Conservation (phyloP, 2,888 invertebrate genomes). For the Melinaea marsaeus region DNA sequence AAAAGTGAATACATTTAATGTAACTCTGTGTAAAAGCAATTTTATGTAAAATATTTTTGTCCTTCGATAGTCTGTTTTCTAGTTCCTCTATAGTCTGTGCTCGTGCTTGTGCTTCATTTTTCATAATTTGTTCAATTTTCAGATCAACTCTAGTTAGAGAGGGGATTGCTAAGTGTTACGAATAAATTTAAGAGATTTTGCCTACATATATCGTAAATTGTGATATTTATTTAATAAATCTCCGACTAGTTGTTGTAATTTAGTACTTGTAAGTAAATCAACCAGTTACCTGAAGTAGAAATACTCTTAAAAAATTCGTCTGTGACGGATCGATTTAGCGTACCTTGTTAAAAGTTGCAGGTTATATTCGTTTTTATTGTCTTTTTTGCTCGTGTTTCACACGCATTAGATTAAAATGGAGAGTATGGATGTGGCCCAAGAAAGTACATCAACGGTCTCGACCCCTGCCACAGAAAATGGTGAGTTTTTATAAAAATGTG, state of each 20-base stretch:
- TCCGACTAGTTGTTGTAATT: conserved; percentile 30
- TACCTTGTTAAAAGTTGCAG: conserved; percentile 52
- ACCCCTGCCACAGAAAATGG: conserved; percentile 71
- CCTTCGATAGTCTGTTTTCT: neutral
- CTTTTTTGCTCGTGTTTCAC: conserved; percentile 32
- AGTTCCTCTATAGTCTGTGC: conserved; percentile 1
- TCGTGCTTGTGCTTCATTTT: neutral
- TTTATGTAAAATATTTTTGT: too few species aligned
- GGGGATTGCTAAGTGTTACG: conserved; percentile 17
- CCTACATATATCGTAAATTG: conserved; percentile 32
- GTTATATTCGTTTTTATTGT: conserved; percentile 57
- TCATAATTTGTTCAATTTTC: conserved; percentile 11
- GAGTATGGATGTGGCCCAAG: conserved; percentile 73
- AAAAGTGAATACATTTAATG: too few species aligned
- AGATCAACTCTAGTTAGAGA: conserved; percentile 15
- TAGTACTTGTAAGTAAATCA: conserved; percentile 28
- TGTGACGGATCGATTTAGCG: conserved; percentile 66
- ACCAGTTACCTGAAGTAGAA: conserved; percentile 25
- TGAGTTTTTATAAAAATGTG: conserved; percentile 43
- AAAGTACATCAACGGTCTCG: conserved; percentile 62
- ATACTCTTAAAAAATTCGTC: conserved; percentile 25
- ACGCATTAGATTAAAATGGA: conserved; percentile 55
- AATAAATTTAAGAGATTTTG: conserved; percentile 20
- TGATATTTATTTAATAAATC: conserved; percentile 39
- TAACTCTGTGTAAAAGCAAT: too few species aligned